Conservation (phyloP, 2,888 invertebrate genomes). For the Apamea monoglypha region DNA sequence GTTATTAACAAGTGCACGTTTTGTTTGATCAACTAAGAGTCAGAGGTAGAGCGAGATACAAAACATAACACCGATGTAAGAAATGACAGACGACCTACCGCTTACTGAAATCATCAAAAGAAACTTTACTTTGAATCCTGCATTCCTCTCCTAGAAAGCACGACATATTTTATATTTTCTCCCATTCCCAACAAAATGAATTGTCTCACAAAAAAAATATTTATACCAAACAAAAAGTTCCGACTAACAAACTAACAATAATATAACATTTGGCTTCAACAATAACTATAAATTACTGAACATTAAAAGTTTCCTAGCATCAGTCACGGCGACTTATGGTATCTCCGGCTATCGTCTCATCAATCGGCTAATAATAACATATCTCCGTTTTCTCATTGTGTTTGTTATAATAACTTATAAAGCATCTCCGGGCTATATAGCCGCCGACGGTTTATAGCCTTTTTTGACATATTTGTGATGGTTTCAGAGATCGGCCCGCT, state of each 20-base stretch:
- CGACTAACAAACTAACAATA: slow-evolving; percentile 59
- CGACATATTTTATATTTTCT: slow-evolving; percentile 63
- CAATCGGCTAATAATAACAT: slow-evolving; percentile 77
- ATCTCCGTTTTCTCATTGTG: slow-evolving; percentile 81
- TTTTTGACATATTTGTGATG: slow-evolving; percentile 90
- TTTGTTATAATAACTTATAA: slow-evolving; percentile 78
- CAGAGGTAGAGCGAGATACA: background rate
- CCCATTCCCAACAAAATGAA: slow-evolving; percentile 58
- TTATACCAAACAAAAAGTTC: slow-evolving; percentile 61
- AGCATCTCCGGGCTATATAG: slow-evolving; percentile 82
- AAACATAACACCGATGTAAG: background rate
- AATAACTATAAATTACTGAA: slow-evolving; percentile 67
- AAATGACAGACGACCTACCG: background rate
- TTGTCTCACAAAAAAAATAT: slow-evolving; percentile 60
- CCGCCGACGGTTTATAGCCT: slow-evolving; percentile 83
- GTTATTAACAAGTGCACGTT: background rate
- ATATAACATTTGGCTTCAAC: slow-evolving; percentile 66
- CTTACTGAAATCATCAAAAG: slow-evolving; percentile 23
- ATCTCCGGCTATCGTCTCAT: slow-evolving; percentile 70
- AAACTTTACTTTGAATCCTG: slow-evolving; percentile 41
- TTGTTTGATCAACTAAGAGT: background rate
- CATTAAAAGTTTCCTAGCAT: slow-evolving; percentile 65
- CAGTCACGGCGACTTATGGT: slow-evolving; percentile 67
- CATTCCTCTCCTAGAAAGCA: slow-evolving; percentile 41
- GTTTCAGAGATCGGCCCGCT: slow-evolving; percentile 78